Evolutionary conservation across 2,797 vertebrate genomes (phyloP).

Genomic region (Paramormyrops hopkinsi): DNA sequence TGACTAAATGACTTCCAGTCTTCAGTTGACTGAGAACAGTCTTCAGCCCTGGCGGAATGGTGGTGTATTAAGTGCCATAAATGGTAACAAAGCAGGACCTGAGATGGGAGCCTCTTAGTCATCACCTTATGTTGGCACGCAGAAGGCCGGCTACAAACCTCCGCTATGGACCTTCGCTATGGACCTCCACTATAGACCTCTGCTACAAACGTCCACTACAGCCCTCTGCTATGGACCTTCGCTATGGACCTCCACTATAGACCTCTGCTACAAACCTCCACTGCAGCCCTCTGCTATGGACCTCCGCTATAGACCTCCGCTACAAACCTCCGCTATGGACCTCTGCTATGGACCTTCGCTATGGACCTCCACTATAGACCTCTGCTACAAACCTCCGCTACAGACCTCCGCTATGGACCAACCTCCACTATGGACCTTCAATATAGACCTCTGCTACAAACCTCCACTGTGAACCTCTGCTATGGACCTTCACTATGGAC

Average conservation of each 20-base stretch:
- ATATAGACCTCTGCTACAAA: neutral
- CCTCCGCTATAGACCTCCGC: too few relatives aligned
- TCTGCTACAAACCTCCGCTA: too few relatives aligned
- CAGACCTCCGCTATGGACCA: too few relatives aligned
- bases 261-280: neutral
- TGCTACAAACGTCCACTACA: too few relatives aligned
- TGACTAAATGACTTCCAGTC: neutral
- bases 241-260: too few relatives aligned
- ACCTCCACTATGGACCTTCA: too few relatives aligned
- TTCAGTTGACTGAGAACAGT: neutral
- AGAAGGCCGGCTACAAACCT: constrained; percentile 16
- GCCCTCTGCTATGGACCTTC: too few relatives aligned
- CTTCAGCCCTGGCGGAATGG: neutral
- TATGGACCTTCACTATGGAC: neutral
- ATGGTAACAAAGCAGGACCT: constrained; percentile 34
- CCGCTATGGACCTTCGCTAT: too few relatives aligned
- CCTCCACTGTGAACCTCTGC: neutral
- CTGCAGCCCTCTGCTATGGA: neutral
- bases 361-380: too few relatives aligned
- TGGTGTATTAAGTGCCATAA: neutral
- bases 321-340: neutral
- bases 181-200: too few relatives aligned
- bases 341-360: too few relatives aligned
- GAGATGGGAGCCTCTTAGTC: constrained; percentile 51
- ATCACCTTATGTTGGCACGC: constrained; percentile 48